Conservation (phyloP, 2,888 invertebrate genomes). For the Teleiodes luculella region DNA sequence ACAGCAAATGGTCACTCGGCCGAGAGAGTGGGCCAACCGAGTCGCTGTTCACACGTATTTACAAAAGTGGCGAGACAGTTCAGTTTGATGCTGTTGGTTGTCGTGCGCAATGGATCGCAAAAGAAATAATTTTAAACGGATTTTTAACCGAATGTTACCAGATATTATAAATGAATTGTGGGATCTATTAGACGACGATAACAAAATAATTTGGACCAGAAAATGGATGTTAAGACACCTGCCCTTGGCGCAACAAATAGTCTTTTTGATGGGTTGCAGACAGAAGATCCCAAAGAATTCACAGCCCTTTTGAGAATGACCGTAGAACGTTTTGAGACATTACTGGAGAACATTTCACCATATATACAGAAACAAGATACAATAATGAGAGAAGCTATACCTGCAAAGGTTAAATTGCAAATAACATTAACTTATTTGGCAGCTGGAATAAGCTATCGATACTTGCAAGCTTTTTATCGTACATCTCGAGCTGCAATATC, state of each 20-base stretch:
- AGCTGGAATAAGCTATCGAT: constrained; percentile 16
- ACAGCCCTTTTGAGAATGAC: constrained; percentile 16
- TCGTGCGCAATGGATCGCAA: too few species aligned
- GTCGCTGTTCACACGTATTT: too few species aligned
- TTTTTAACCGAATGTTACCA: too few species aligned
- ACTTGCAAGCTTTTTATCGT: constrained; percentile 23
- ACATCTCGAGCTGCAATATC: constrained; percentile 22
- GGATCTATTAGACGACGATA: too few species aligned
- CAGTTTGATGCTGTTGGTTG: too few species aligned
- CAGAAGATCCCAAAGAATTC: constrained; percentile 22
- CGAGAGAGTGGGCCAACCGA: too few species aligned
- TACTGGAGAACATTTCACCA: constrained; percentile 18
- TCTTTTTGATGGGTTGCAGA: constrained; percentile 20
- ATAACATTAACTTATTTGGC: constrained; percentile 20
- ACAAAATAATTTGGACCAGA: constrained; percentile 18
- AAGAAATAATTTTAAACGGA: too few species aligned
- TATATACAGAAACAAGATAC: constrained; percentile 17
- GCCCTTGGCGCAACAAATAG: constrained; percentile 15
- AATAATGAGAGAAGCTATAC: constrained; percentile 18
- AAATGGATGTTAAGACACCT: constrained; percentile 16
- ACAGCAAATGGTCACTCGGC: too few species aligned
- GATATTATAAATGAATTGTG: too few species aligned
- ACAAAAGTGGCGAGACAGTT: too few species aligned
- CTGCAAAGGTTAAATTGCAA: constrained; percentile 20
- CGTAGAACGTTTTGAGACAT: constrained; percentile 24